phyloP scores from a whole-genome alignment of 2,113 vertebrate species.

The Toxotes jaculatrix region DNA sequence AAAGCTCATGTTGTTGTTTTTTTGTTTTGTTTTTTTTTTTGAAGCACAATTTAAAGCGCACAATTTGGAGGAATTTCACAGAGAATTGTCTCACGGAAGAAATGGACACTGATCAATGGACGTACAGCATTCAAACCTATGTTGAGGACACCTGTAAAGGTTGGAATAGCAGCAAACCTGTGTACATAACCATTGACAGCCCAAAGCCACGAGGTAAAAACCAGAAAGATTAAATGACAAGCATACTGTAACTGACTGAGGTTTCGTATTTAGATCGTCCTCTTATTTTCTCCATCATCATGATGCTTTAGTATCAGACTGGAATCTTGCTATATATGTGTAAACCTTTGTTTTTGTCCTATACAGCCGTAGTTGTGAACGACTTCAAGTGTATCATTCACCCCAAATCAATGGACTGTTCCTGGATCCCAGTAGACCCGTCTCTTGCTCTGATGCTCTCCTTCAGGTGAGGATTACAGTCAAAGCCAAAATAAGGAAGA shows the following conservation, averaged over 20 bases:
- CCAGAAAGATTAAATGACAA: neutral
- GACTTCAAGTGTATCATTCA: constrained; percentile 64
- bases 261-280: too few species aligned
- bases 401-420: constrained; percentile 42
- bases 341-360: neutral
- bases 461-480: constrained; percentile 70
- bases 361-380: constrained; percentile 57
- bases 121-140: neutral
- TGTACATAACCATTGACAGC: fast-evolving
- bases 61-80: fast-evolving
- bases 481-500: neutral
- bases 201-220: constrained; percentile 14
- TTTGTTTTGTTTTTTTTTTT: neutral
- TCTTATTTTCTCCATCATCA: neutral
- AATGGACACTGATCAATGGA: fast-evolving
- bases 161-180: fast-evolving
- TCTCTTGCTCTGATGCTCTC: constrained; percentile 28
- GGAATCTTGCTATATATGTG: neutral
- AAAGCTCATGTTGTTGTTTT: neutral
- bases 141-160: fast-evolving
- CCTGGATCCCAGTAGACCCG: constrained; percentile 62
- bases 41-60: fast-evolving
- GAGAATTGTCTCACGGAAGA: neutral
- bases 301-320: neutral
- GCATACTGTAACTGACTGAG: neutral